Conservation (phyloP, 1,140 invertebrate species). For the Formica exsecta region DNA sequence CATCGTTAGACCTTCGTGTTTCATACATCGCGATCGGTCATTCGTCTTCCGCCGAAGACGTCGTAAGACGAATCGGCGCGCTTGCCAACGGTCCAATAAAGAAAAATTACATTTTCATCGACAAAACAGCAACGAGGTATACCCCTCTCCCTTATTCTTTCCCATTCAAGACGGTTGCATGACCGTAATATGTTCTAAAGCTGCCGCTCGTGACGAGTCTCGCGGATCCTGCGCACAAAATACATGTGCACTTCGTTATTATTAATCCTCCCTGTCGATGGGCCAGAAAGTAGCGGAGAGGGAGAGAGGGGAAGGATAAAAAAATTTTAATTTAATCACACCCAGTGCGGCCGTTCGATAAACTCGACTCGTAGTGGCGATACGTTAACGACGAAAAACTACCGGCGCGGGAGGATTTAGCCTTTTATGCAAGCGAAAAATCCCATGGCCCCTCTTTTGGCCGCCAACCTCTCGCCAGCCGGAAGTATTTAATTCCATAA, state of each 20-base stretch:
- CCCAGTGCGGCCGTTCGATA: constrained; percentile 46
- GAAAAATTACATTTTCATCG: constrained; percentile 52
- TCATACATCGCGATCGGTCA: constrained; percentile 42
- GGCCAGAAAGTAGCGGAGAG: not conserved
- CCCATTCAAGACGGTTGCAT: constrained; percentile 26
- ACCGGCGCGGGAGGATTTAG: constrained; percentile 24
- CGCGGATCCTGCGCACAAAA: constrained; percentile 30
- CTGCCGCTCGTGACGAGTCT: constrained; percentile 42
- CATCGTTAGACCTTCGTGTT: constrained; percentile 5
- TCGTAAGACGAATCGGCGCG: constrained; percentile 25
- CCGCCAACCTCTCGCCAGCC: constrained; percentile 19
- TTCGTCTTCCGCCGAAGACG: constrained; percentile 37
- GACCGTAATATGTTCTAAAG: constrained; percentile 49
- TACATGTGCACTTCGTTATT: constrained; percentile 44
- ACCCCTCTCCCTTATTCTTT: not conserved
- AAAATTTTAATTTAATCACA: constrained; percentile 56
- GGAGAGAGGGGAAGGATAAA: not conserved
- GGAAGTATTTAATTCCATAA: constrained; percentile 63
- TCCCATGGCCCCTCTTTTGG: not conserved
- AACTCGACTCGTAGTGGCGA: constrained; percentile 35
- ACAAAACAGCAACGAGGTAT: constrained; percentile 8
- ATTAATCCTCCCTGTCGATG: constrained; percentile 36
- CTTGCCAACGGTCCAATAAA: constrained; percentile 16
- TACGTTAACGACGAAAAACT: constrained; percentile 46
- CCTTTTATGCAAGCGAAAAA: constrained; percentile 36